Conservation (phyloP, 2,797 vertebrate species). For the Anas bahamensis region DNA sequence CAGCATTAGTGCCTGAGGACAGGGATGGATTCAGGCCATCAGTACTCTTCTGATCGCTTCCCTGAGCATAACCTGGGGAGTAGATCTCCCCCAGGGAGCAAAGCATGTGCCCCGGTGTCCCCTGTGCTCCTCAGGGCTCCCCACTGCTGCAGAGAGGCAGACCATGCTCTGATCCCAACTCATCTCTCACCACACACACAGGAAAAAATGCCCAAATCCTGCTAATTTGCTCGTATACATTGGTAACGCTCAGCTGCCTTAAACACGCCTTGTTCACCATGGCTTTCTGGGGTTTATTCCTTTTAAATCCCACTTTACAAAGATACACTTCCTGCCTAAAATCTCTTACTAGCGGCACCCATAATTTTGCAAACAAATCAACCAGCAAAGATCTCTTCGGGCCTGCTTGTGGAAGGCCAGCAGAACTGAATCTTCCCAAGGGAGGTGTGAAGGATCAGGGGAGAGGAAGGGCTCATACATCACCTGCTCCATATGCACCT, state of each 20-base stretch:
- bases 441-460: neutral
- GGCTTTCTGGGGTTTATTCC: neutral
- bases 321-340: neutral
- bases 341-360: neutral
- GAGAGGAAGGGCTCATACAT: neutral
- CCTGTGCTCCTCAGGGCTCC: neutral
- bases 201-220: neutral
- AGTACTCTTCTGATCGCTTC: neutral
- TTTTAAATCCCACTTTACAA: neutral
- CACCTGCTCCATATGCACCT: neutral
- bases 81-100: neutral
- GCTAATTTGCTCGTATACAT: neutral
- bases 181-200: neutral
- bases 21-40: neutral
- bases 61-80: neutral
- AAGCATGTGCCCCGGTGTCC: fast-evolving
- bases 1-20: neutral
- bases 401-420: neutral
- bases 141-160: fast-evolving
- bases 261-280: fast-evolving
- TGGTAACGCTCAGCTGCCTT: neutral
- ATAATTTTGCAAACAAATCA: neutral
- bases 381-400: neutral
- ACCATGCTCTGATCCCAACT: neutral
- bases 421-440: neutral